phyloP scores from a whole-genome alignment of 2,888 invertebrate species.

The Galeopsomyia nigrocyanea region DNA sequence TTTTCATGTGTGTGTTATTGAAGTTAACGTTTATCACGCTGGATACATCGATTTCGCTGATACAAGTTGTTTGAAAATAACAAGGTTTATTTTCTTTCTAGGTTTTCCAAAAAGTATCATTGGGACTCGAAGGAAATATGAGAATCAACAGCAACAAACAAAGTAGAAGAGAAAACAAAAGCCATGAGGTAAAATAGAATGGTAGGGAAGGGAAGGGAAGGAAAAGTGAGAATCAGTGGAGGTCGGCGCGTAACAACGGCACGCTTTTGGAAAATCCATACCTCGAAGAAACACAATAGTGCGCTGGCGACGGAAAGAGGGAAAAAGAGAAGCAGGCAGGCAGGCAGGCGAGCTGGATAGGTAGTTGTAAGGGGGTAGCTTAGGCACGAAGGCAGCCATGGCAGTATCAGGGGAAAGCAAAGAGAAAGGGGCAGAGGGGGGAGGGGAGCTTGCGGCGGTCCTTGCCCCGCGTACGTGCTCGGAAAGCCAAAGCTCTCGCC shows the following conservation, averaged over 20 bases:
- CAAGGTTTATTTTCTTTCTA: too few species aligned
- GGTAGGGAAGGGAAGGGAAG: neutral
- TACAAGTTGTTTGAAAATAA: too few species aligned
- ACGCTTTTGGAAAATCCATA: slow-evolving; percentile 66
- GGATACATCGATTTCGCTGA: too few species aligned
- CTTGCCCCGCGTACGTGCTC: slow-evolving; percentile 69
- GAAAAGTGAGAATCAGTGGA: slow-evolving; percentile 34
- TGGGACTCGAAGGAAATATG: too few species aligned
- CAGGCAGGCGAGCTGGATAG: slow-evolving; percentile 59
- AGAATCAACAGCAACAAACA: too few species aligned
- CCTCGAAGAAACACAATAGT: slow-evolving; percentile 58
- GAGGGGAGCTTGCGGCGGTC: slow-evolving; percentile 68
- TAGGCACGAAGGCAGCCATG: slow-evolving; percentile 36
- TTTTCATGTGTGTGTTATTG: too few species aligned
- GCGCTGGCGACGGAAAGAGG: slow-evolving; percentile 10
- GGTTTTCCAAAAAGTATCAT: too few species aligned
- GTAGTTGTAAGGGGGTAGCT: slow-evolving; percentile 47
- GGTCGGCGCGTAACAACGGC: slow-evolving; percentile 56
- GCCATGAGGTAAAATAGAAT: neutral
- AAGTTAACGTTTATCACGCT: too few species aligned
- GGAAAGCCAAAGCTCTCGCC: slow-evolving; percentile 64
- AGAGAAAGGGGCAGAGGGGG: slow-evolving; percentile 48
- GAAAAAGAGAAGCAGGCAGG: slow-evolving; percentile 4
- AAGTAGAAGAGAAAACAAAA: neutral
- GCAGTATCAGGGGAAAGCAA: slow-evolving; percentile 46